phyloP scores from a whole-genome alignment of 1,140 invertebrate species.

The Drosophila rhopaloa region DNA sequence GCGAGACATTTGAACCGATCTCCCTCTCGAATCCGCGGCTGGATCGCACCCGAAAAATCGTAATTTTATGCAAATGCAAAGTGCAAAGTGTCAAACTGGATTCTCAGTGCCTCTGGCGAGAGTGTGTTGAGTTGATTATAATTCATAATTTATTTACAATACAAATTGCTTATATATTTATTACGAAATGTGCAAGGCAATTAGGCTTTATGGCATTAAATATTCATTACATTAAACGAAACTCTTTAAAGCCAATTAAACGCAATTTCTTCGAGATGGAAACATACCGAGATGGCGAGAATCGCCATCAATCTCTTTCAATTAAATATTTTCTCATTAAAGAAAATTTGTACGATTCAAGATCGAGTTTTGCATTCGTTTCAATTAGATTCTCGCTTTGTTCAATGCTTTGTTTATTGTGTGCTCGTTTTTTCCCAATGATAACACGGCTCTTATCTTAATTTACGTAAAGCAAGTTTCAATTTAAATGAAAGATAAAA shows the following conservation, averaged over 20 bases:
- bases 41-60: constrained; percentile 43
- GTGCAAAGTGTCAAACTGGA: constrained; percentile 54
- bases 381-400: constrained; percentile 32
- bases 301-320: constrained; percentile 18
- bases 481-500: constrained; percentile 65
- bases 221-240: constrained; percentile 37
- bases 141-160: constrained; percentile 59
- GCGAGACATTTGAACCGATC: constrained; percentile 29
- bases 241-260: constrained; percentile 40
- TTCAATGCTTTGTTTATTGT: constrained; percentile 33
- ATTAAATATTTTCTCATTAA: constrained; percentile 14
- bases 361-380: constrained; percentile 34
- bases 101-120: constrained; percentile 27
- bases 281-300: background rate
- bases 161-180: constrained; percentile 61
- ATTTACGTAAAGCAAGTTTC: constrained; percentile 61
- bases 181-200: constrained; percentile 47
- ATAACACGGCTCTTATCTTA: constrained; percentile 67
- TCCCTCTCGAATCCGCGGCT: constrained; percentile 1
- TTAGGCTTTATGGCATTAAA: constrained; percentile 26
- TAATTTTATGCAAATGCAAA: constrained; percentile 63
- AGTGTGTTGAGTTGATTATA: constrained; percentile 40
- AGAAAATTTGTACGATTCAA: constrained; percentile 21
- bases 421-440: constrained; percentile 28
- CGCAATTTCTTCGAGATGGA: constrained; percentile 37